These are phyloP conservation scores for Amphipoea oculea DNA, from an alignment of 2,888 invertebrate genomes.

Conservation along the genomic window DNA sequence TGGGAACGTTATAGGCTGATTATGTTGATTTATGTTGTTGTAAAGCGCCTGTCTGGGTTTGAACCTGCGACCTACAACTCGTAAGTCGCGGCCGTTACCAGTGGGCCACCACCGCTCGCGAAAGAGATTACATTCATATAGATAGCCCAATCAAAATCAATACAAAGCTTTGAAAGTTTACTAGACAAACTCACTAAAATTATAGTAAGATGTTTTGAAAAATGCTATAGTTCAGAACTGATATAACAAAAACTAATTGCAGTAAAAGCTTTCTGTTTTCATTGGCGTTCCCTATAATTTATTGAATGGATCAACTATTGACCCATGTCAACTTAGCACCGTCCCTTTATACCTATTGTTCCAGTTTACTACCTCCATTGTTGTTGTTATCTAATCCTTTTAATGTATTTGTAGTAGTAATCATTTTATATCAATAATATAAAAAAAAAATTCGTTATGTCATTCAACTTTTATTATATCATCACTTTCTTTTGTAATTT, in stretches of 20 bases:
- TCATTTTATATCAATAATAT: neutral
- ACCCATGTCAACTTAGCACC: conserved; percentile 43
- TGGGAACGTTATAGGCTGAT: no score
- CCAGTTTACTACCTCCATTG: conserved; percentile 24
- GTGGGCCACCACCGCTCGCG: no score
- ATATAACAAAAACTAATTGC: conserved; percentile 46
- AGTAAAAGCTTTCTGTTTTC: conserved; percentile 53
- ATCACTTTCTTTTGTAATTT: neutral
- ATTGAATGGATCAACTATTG: conserved; percentile 45
- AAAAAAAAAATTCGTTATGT: neutral
- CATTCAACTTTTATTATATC: neutral
- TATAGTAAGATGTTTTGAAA: conserved; percentile 8
- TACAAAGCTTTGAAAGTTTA: neutral
- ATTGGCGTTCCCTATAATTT: conserved; percentile 45
- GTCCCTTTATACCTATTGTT: conserved; percentile 16
- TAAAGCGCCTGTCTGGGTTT: no score
- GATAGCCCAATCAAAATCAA: neutral
- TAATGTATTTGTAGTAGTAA: conserved; percentile 1
- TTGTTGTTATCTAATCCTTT: conserved; percentile 1
- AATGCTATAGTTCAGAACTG: conserved; percentile 32
- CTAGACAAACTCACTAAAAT: neutral
- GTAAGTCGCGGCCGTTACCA: no score
- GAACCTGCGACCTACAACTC: no score
- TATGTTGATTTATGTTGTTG: no score
- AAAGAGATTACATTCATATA: neutral